phyloP scores from a whole-genome alignment of 2,888 invertebrate genomes.

The Noctua comes region DNA sequence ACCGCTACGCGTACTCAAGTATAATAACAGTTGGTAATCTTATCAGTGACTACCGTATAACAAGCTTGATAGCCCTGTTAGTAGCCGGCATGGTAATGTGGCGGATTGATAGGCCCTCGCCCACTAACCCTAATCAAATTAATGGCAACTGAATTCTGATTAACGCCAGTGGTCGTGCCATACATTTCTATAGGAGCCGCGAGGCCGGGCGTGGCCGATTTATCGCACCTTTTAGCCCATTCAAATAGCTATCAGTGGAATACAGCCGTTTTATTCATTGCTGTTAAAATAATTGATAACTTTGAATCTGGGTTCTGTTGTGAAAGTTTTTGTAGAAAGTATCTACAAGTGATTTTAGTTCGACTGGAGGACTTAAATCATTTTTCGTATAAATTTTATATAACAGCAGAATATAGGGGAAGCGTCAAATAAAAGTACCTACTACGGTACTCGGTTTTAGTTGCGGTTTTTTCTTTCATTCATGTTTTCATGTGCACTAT shows the following conservation, averaged over 20 bases:
- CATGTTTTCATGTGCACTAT: background rate
- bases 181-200: slow-evolving; percentile 83
- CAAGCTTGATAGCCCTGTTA: slow-evolving; percentile 72
- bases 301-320: slow-evolving; percentile 48
- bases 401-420: no score
- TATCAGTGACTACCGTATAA: slow-evolving; percentile 54
- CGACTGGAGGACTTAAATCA: background rate
- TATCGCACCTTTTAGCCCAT: slow-evolving; percentile 82
- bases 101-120: slow-evolving; percentile 89
- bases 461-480: background rate
- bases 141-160: slow-evolving; percentile 89
- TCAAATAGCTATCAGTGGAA: slow-evolving; percentile 72
- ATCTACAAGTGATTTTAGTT: background rate
- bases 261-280: slow-evolving; percentile 63
- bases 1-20: slow-evolving; percentile 29
- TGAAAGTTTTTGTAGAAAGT: slow-evolving; percentile 7
- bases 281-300: slow-evolving; percentile 67
- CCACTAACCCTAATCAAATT: slow-evolving; percentile 91
- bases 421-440: no score
- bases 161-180: slow-evolving; percentile 83
- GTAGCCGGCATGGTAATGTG: slow-evolving; percentile 86
- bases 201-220: slow-evolving; percentile 82
- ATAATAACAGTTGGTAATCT: slow-evolving; percentile 60
- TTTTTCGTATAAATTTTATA: background rate
- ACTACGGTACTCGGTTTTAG: background rate